Conservation (phyloP, 2,888 invertebrate genomes). For the Girardia tigrina region DNA sequence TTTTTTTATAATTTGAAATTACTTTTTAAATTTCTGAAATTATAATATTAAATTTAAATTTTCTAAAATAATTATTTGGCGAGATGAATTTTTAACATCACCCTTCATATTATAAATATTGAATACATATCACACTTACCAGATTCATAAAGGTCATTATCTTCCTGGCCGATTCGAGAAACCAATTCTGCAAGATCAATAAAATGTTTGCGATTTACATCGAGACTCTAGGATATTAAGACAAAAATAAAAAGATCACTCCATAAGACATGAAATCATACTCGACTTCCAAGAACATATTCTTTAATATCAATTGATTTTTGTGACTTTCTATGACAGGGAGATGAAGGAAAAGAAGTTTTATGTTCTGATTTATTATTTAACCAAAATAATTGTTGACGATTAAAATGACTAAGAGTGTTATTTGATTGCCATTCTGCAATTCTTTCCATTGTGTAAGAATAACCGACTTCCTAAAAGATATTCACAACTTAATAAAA, state of each 20-base stretch:
- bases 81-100: too few relatives aligned
- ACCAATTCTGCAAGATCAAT: conserved; percentile 50
- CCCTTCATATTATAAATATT: too few relatives aligned
- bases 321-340: neutral
- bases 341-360: neutral
- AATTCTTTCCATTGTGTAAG: conserved; percentile 41
- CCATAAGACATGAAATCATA: neutral
- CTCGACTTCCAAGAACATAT: conserved; percentile 1
- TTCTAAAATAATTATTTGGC: too few relatives aligned
- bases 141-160: conserved; percentile 27
- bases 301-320: neutral
- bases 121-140: too few relatives aligned
- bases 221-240: conserved; percentile 38
- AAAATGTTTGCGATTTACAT: conserved; percentile 39
- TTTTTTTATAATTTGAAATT: too few relatives aligned
- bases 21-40: too few relatives aligned
- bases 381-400: neutral
- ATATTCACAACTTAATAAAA: conserved; percentile 30
- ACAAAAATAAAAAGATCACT: conserved; percentile 18
- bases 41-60: too few relatives aligned
- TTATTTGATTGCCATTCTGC: conserved; percentile 32
- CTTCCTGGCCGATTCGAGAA: conserved; percentile 44
- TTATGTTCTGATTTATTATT: neutral
- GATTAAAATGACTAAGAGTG: conserved; percentile 26
- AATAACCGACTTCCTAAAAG: conserved; percentile 48